Evolutionary conservation across 2,888 invertebrate genomes (phyloP), one percentile per base, ranked within the genome.

Genomic region (Agrotis exclamationis): DNA sequence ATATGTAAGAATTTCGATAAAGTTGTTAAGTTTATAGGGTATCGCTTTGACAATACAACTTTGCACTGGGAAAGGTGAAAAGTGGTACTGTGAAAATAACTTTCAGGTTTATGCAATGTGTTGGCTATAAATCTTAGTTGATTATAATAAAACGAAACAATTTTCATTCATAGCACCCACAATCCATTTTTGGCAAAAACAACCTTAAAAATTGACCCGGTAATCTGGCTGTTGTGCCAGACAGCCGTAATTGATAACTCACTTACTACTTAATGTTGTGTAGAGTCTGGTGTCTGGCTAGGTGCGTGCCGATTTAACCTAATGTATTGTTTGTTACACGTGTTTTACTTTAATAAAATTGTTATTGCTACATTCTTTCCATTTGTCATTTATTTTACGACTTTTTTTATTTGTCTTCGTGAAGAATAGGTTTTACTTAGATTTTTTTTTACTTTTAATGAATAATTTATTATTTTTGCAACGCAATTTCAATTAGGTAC

Each of bases 191-290:
- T 58, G 45, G 53, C 44, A 22, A 78, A 63, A 72, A 63, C 53
- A 71, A 63, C 51, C 47, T 63, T 72, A 63, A 60, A 50, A 60
- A 16, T n/a, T 71, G 72, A 73, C 58, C 62, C 20, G 53, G 53
- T 73, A 63, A 75, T 50, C 59, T 33, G 22, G 20, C 14, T 45
- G 44, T 22, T 65, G 76, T 53, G 50, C 80, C 75, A 65, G 80
- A 80, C 75, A 33, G 18, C 50, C 48, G 22, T 74, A 65, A 65
- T 66, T 66, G 80, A 80, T 62, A 79, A 65, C 48, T 63, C 47
- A 48, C 58, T 56, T 20, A 58, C 58, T 63, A 53, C 68, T 57
- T 54, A 60, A 64, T 72, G 56, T 48, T 72, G 18, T 57, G 44
- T 47, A 33, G 45, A 53, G 62, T 48, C 57, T 57, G 24, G 45